Evolutionary conservation across 2,888 invertebrate genomes (phyloP).

Genomic region (Hirtodrosophila duncani): DNA sequence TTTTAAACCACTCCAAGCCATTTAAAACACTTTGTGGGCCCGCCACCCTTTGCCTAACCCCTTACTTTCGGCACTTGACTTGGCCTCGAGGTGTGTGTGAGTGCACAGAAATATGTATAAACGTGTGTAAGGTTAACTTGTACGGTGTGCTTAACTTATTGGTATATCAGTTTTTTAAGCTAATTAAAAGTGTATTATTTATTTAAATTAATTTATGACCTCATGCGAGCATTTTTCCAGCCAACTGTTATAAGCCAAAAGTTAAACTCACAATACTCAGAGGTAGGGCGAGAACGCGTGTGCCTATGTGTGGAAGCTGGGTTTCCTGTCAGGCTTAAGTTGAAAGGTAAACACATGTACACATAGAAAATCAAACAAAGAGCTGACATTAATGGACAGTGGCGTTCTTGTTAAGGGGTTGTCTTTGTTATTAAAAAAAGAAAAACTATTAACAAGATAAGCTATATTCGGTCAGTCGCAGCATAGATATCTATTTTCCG

Average conservation of each 20-base stretch:
- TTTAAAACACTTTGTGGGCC: constrained; percentile 57
- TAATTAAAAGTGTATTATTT: constrained; percentile 71
- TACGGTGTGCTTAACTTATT: too few relatives aligned
- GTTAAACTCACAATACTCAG: constrained; percentile 40
- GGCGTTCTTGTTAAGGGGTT: background rate
- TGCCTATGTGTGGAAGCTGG: constrained; percentile 42
- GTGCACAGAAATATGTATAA: too few relatives aligned
- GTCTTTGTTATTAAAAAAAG: background rate
- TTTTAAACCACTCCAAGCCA: constrained; percentile 35
- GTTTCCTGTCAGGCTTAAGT: constrained; percentile 46
- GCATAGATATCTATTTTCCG: too few relatives aligned
- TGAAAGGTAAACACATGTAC: constrained; percentile 39
- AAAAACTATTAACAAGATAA: too few relatives aligned
- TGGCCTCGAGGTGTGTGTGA: too few relatives aligned
- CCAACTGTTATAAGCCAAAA: constrained; percentile 47
- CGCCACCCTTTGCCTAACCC: constrained; percentile 38
- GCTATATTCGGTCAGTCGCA: too few relatives aligned
- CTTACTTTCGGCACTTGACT: constrained; percentile 28
- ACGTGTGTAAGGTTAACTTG: too few relatives aligned
- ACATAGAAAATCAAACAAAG: constrained; percentile 19
- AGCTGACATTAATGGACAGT: constrained; percentile 9
- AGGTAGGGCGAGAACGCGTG: background rate
- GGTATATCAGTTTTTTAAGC: constrained; percentile 38
- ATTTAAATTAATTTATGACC: constrained; percentile 54
- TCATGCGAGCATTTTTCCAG: constrained; percentile 31